Conservation (phyloP, 1,140 invertebrate genomes). For the Cyclargus thomasi region DNA sequence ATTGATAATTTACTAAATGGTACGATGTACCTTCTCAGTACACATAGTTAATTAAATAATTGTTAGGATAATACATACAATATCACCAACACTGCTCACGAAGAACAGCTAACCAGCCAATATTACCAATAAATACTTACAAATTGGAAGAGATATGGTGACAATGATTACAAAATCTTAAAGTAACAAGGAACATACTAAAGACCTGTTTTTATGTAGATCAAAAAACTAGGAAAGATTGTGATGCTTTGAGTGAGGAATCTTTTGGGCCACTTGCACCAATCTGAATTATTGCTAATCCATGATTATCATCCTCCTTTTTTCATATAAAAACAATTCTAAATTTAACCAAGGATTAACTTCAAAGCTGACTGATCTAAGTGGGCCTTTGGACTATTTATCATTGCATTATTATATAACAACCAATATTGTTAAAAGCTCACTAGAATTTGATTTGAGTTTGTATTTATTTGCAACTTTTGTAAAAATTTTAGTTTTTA, state of each 20-base stretch:
- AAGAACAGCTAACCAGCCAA: conserved; percentile 42
- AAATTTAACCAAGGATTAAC: too few relatives aligned
- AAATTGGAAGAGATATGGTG: conserved; percentile 51
- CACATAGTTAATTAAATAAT: conserved; percentile 40
- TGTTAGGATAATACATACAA: conserved; percentile 68
- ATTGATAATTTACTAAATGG: not conserved
- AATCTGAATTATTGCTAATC: too few relatives aligned
- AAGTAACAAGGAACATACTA: conserved; percentile 30
- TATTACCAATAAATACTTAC: conserved; percentile 59
- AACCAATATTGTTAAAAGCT: too few relatives aligned
- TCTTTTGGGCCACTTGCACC: too few relatives aligned
- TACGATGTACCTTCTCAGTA: not conserved
- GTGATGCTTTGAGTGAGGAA: not conserved
- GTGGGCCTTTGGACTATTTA: too few relatives aligned
- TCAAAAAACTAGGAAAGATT: not conserved
- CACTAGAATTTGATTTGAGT: too few relatives aligned
- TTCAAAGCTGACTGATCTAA: too few relatives aligned
- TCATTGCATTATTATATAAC: too few relatives aligned
- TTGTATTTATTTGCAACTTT: too few relatives aligned
- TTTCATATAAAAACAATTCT: too few relatives aligned
- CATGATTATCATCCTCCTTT: too few relatives aligned
- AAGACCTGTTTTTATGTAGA: conserved; percentile 16
- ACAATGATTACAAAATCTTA: conserved; percentile 39
- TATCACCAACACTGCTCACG: conserved; percentile 61
- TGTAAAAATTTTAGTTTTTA: too few relatives aligned